Evolutionary conservation across 2,113 vertebrate species (phyloP), one percentile per base, ranked within the genome.

Genomic region (Cynopterus brachyotis): DNA sequence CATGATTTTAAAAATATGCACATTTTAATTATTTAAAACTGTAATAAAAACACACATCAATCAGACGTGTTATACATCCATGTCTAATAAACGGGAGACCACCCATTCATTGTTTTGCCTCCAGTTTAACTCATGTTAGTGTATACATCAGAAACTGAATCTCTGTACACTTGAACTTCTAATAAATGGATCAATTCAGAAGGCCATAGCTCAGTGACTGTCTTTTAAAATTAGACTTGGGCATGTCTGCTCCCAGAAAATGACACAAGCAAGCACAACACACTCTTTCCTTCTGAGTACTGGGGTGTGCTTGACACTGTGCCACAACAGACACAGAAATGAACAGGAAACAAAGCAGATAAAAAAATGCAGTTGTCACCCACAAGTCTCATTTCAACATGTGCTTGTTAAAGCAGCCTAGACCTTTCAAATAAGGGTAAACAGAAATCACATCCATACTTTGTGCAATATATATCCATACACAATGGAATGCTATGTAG

Each of bases 21-120:
- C 40, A 32, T 40, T 89, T 66, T 47, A 87, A 82, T 92, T 83
- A 80, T 50, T 67, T 91, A 40, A 26, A 96, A 87, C 81, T 64
- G 66, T 6, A 96, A 84, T 78, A 62, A 76, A 55, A 60, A 87
- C 16, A 50, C 69, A 35, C 16, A 84, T 89, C 35, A 47, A 60
- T 53, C 53, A 76, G 32, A 45, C 19, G 53, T 60, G 50, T 47
- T 70, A 9, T 30, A 17, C 28, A 47, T 37, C 6, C 2, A 1
- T 69, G 47, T 50, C 76, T 20, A 72, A 37, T 66, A 55, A 70
- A 28, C 15, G 30, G 13, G 53, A 40, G 6, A 69, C 40, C 40
- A 62, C 60, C 15, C 22, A 66, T 37, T 67, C 69, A 55, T 60
- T 40, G 73, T 35, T 7, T 32, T 75, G 28, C 66, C 69, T 45